A percentile compares a stretch with the other conserved stretches of the same genome.
These are phyloP conservation scores for Sympetrum striolatum DNA, from an alignment of 2,888 invertebrate genomes.

Conservation along the genomic window DNA sequence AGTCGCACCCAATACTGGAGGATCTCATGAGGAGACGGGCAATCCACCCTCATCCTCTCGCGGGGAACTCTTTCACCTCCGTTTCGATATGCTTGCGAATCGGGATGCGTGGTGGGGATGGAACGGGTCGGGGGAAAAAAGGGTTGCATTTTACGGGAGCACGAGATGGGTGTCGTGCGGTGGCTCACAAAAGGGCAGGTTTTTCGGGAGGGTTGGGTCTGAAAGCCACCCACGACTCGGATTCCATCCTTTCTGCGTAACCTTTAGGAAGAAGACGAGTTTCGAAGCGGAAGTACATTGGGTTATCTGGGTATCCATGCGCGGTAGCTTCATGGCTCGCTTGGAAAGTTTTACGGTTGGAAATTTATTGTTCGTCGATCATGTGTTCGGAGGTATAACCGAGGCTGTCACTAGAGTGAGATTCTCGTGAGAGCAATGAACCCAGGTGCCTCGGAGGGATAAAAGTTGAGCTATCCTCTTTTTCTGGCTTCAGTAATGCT, in stretches of 20 bases:
- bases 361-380: too few relatives aligned
- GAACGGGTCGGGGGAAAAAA: background rate
- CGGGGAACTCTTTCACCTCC: background rate
- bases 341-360: too few relatives aligned
- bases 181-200: background rate
- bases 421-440: too few relatives aligned
- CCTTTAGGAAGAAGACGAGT: background rate
- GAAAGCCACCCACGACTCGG: background rate
- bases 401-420: too few relatives aligned
- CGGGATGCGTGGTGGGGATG: background rate
- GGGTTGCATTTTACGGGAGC: background rate
- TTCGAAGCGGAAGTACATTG: background rate
- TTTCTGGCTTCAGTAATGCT: too few relatives aligned
- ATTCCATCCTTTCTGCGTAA: background rate
- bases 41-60: too few relatives aligned
- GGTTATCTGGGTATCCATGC: too few relatives aligned
- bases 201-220: background rate
- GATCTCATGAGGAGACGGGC: too few relatives aligned
- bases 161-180: background rate
- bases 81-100: background rate
- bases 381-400: too few relatives aligned
- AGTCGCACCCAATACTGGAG: constrained; percentile 5
- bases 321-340: too few relatives aligned
- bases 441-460: too few relatives aligned
- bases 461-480: too few relatives aligned